A percentile compares a stretch with the other conserved stretches of the same genome.
phyloP scores from a whole-genome alignment of 2,888 invertebrate species.

The Eledone cirrhosa region DNA sequence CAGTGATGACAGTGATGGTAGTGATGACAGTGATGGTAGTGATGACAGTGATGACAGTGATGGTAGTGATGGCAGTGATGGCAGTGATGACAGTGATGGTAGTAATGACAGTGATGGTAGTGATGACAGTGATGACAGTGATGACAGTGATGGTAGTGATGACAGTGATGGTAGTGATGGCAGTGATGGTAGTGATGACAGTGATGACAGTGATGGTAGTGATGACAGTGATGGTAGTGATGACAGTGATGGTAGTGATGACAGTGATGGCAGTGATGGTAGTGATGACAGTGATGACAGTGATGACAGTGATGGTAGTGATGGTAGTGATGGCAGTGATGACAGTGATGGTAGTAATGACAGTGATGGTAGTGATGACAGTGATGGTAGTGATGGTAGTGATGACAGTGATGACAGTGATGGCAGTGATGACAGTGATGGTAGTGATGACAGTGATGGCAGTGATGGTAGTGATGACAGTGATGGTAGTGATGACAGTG shows the following conservation, averaged over 20 bases:
- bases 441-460: background rate
- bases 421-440: slow-evolving; percentile 6
- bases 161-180: slow-evolving; percentile 12
- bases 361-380: slow-evolving; percentile 5
- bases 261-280: slow-evolving; percentile 9
- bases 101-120: slow-evolving; percentile 8
- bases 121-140: slow-evolving; percentile 9
- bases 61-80: background rate
- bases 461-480: background rate
- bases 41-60: background rate
- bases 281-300: slow-evolving; percentile 13
- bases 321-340: slow-evolving; percentile 21
- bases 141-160: slow-evolving; percentile 12
- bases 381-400: slow-evolving; percentile 12
- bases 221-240: slow-evolving; percentile 20
- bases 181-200: background rate
- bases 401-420: slow-evolving; percentile 4
- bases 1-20: background rate
- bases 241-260: slow-evolving; percentile 13
- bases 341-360: background rate
- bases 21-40: slow-evolving; percentile 17
- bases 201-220: slow-evolving; percentile 19
- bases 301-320: slow-evolving; percentile 18
- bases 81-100: background rate
- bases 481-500: slow-evolving; percentile 18